Conservation (phyloP, 2,113 vertebrate genomes). For the Nannospalax galili region DNA sequence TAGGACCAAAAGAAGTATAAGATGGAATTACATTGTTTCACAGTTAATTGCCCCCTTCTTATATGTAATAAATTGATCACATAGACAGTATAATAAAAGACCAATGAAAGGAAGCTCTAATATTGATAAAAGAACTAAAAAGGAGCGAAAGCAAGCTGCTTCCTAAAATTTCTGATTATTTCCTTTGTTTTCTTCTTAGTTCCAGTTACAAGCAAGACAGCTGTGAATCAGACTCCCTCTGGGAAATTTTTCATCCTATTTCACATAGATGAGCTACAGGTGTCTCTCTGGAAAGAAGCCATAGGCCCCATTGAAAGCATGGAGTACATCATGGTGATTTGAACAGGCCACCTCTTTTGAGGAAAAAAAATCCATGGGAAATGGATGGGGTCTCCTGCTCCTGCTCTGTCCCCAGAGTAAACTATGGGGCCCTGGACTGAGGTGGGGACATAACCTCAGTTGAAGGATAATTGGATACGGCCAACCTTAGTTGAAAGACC, state of each 20-base stretch:
- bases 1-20: not conserved
- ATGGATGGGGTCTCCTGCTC: too few species aligned
- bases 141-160: not conserved
- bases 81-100: not conserved
- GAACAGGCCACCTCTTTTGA: too few species aligned
- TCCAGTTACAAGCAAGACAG: not conserved
- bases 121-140: not conserved
- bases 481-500: not conserved
- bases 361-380: too few species aligned
- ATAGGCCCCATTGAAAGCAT: not conserved
- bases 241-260: not conserved
- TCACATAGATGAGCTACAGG: not conserved
- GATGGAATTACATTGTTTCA: not conserved
- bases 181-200: not conserved
- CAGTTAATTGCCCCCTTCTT: not conserved
- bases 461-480: too few species aligned
- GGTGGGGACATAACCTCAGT: not conserved
- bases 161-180: not conserved
- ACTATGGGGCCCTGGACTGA: not conserved
- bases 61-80: not conserved
- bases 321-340: not conserved
- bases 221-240: too few species aligned
- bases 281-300: not conserved
- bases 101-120: not conserved
- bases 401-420: not conserved